Percentiles rank a stretch among this genome's conserved stretches.
Conservation (phyloP, 2,797 vertebrate species). For the Pygocentrus nattereri region DNA sequence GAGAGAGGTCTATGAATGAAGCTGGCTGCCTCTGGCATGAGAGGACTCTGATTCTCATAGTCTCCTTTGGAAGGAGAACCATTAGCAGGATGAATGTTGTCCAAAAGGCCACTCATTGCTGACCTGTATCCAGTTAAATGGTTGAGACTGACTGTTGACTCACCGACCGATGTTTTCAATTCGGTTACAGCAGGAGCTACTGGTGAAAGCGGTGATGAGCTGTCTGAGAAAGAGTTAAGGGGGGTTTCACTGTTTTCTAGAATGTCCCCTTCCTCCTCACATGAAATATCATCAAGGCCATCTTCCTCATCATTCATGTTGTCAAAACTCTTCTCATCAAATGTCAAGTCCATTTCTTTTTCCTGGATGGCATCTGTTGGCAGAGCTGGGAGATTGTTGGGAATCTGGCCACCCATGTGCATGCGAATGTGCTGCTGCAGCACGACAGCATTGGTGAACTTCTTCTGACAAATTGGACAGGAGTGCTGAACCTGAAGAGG, state of each 20-base stretch:
- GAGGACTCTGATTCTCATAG: constrained; percentile 82
- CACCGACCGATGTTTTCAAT: constrained; percentile 91
- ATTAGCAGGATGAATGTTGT: constrained; percentile 81
- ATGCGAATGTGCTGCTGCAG: constrained; percentile 98
- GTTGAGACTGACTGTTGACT: constrained; percentile 83
- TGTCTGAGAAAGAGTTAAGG: constrained; percentile 76
- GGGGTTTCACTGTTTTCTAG: constrained; percentile 82
- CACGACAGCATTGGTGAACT: constrained; percentile 96
- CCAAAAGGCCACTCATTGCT: constrained; percentile 83
- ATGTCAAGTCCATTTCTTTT: constrained; percentile 80
- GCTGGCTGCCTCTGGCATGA: constrained; percentile 83
- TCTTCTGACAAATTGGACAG: constrained; percentile 98
- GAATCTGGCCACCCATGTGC: constrained; percentile 96
- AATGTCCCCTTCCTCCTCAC: constrained; percentile 86
- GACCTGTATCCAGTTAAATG: constrained; percentile 80
- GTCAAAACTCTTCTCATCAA: constrained; percentile 83
- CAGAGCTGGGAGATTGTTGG: constrained; percentile 81
- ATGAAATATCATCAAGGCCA: constrained; percentile 88
- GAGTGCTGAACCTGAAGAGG: constrained; percentile 94
- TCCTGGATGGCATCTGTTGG: constrained; percentile 83
- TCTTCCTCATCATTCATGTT: constrained; percentile 87
- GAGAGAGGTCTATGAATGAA: constrained; percentile 81
- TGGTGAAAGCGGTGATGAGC: constrained; percentile 73
- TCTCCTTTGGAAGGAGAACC: constrained; percentile 80
- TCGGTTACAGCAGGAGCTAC: constrained; percentile 85